Base-by-base conservation (phyloP, 2,888 invertebrate species). In the Caprella mutica region DNA sequence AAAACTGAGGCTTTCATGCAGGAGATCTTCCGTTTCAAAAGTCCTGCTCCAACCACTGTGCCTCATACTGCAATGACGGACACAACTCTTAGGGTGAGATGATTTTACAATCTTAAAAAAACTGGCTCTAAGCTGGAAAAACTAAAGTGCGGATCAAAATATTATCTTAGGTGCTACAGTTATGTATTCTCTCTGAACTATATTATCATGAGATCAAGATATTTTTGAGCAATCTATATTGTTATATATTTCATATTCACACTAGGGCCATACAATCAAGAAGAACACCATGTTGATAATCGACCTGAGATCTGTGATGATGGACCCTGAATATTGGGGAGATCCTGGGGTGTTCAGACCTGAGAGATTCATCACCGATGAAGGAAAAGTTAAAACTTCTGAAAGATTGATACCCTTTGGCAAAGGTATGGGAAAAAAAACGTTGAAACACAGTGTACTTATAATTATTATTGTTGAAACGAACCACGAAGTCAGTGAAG, bases 281-380 rank as follows among this genome's bases (percentile, higher is more conserved):
- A 57, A 52, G 35, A 44, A 43, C 23, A 26, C 52, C 2, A n/a
- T 43, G 14, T 9, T 57, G 1, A 14, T 40, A 23, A 6, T 57
- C 12, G 52, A 57, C 35, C 14, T 52, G 44, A 23, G 48, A 27
- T 40, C 52, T 17, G 27, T 57, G 17, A 19, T 52, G 43, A 52
- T 44, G 43, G 52, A 57, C 44, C n/a, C n/a, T 6, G 24, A 35
- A 17, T 52, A 57, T 38, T 57, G 52, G 52, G 57, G 38, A 24
- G 57, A 57, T n/a, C 57, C 57, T n/a, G 6, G 21, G 17, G 19
- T 48, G 12, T 57, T 57, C 46, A 29, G 57, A 23, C 57, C 57
- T 8, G 57, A 57, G 12, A n/a, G 57, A 24, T 57, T 57, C 52
- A 40, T 57, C 44, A 24, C 14, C 5, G 35, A 51, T 23, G 46